Base-by-base conservation (phyloP, 2,797 vertebrate genomes). In the Hapalemur alaotrensis region DNA sequence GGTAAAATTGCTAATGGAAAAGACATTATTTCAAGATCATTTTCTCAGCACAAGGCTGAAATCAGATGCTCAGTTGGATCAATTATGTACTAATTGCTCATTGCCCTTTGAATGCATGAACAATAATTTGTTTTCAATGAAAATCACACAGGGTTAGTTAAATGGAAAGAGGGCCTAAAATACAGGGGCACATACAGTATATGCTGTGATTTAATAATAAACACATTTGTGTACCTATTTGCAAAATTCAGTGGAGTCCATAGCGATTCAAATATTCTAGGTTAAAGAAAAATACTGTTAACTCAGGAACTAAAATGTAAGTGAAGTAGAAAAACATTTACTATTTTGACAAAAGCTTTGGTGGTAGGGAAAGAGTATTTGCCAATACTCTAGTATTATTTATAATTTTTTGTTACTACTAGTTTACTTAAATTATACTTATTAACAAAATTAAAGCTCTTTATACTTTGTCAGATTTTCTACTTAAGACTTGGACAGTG, bases 21-120 rank as follows among this genome's bases (percentile, higher is more conserved):
- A 95, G 46, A 59, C 38, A 95, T 92, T 95, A 95, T 95, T 97
- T 92, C 7, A 0, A 96, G 85, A 67, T 46, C 63, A 88, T 95
- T 96, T 95, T 97, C 52, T 81, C 50, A 89, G 78, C 73, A 91
- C 59, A 80, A 80, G 63, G 32, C 63, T 91, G 38, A 95, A 96
- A 90, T 95, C 57, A 22, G 93, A 93, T 54, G 81, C 69, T 95
- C 88, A 79, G 50, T 61, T 95, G 69, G 85, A 97, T 97, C 85
- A 95, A 95, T 97, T 96, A 92, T 83, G 25, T 50, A 86, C 88
- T 92, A 95, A 97, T 96, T 97, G 82, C 70, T 95, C 93, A 95
- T 91, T 95, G 84, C 90, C 90, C 78, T 95, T 95, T 96, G 92
- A 96, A 96, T 85, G 72, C 86, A 87, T 89, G 93, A 97, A 84